Conservation (phyloP, 1,140 invertebrate genomes). For the Caerostris extrusa region DNA sequence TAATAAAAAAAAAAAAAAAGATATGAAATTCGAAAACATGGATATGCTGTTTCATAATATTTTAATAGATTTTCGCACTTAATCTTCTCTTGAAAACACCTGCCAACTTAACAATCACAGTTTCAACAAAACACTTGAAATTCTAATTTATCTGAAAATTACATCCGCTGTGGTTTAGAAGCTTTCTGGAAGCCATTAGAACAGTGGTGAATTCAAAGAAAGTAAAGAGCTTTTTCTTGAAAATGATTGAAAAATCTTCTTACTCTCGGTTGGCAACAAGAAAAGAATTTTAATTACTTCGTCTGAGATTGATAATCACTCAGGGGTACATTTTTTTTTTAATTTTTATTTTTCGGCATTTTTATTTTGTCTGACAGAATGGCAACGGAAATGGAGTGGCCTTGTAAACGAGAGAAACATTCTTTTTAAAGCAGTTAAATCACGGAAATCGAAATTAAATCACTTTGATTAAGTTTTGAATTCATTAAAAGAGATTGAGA, state of each 20-base stretch:
- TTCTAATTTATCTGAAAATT: conserved; percentile 33
- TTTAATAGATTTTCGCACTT: background rate
- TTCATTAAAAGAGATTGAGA: conserved; percentile 1
- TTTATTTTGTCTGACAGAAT: conserved; percentile 6
- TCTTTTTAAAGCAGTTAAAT: background rate
- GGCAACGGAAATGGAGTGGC: conserved; percentile 27
- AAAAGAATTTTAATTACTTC: conserved; percentile 37
- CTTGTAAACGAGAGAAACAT: conserved; percentile 7
- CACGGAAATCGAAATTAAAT: conserved; percentile 36
- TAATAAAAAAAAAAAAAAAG: background rate
- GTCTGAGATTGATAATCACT: conserved; percentile 32
- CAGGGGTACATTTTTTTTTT: background rate
- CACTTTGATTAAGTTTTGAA: conserved; percentile 39
- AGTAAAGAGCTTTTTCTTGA: background rate
- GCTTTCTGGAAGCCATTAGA: background rate
- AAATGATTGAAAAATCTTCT: conserved; percentile 40
- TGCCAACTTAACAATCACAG: background rate
- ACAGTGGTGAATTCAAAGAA: conserved; percentile 4
- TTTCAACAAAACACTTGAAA: conserved; percentile 27
- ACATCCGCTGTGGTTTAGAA: background rate
- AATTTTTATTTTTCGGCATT: background rate
- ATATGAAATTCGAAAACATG: background rate
- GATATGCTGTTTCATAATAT: background rate
- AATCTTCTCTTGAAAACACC: background rate
- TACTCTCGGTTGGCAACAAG: background rate